Evolutionary conservation across 2,888 invertebrate genomes (phyloP), one percentile per base, ranked within the genome.

Genomic region (Andricus curvator): DNA sequence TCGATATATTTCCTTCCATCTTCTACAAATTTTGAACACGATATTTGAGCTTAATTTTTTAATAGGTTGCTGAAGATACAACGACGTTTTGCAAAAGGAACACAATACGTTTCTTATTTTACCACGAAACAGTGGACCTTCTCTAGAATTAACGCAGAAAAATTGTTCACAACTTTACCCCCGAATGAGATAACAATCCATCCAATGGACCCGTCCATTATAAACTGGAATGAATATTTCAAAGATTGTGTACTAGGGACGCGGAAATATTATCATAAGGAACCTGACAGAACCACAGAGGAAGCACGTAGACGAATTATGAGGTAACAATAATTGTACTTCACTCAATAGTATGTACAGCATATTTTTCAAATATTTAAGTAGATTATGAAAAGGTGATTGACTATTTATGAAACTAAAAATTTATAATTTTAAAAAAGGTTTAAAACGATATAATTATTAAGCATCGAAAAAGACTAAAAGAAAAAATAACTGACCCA

Each of bases 221-320:
- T 94, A 62, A 88, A 94, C 83, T 95, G 94, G 94, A 89, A 91
- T 20, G 86, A 89, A 4, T 94, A 94, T 86, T 90, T 94, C 83
- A 93, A 94, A 85, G 92, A 92, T 80, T 94, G 94, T 86, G 93
- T 94, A 48, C 88, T 94, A 84, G 94, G 94, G 29, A 91, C 93
- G 80, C 93, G 94, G 67, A 90, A 90, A 78, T 94, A 93, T 87
- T 93, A 94, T 77, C 91, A 94, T 81, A 94, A 94, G 83, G 94
- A 94, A 83, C 90, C 93, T 78, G 86, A 91, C 2, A 78, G 77
- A 13, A 88, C 85, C 8, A 84, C 86, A 22, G 79, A 85, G 15
- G 80, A 78, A 65, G 87, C 87, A 8, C 79, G 66, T 5, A 80
- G 79, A 25, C 82, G 80, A 15, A 86, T 87, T 85, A 79, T 78